Base-by-base conservation (phyloP, 2,797 vertebrate species). In the Falco rusticolus region DNA sequence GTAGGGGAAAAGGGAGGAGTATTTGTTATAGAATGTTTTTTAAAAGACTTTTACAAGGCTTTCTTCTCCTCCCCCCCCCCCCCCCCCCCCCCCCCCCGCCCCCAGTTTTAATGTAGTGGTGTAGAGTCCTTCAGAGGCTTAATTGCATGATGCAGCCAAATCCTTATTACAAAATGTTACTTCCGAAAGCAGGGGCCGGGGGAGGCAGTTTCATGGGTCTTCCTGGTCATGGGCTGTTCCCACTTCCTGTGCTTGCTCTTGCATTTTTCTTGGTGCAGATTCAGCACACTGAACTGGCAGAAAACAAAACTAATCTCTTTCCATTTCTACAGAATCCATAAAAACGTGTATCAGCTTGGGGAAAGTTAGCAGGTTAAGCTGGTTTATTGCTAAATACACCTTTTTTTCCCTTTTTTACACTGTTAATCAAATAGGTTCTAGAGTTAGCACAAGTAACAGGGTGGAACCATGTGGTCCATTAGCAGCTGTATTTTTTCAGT, bases 121-220 rank as follows among this genome's bases (percentile, higher is more conserved):
- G 4, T 45, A 0, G 3, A 31, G 28, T 41, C 56, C 86, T 76
- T 64, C 39, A 59, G 53, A 87, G 22, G 20, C 29, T 33, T 59
- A 24, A 39, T 41, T 91, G 50, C 26, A 22, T 56, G 16, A n/a
- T 75, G 48, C 72, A 90, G 12, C n/a, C 75, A 45, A 89, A 85
- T 53, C 25, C 16, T 7, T 21, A 13, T 14, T 53, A 21, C n/a
- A 75, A 3, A 13, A 31, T 7, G 10, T 51, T 51, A 5, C 8
- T 79, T 28, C 31, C 75, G 37, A 21, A 70, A 14, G 3, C 11
- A 13, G 39, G 20, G 9, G 31, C 21, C 5, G 39, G 20, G 9
- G 31, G 18, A 5, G 5, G 7, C 3, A 1, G 3, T 41, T 29
- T 85, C 19, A 6, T 1, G 1, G 29, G 69, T 82, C 28, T 53